Percentiles rank a stretch among this genome's conserved stretches.
phyloP scores from a whole-genome alignment of 2,113 vertebrate species.

The Tricholaema leucomelas region DNA sequence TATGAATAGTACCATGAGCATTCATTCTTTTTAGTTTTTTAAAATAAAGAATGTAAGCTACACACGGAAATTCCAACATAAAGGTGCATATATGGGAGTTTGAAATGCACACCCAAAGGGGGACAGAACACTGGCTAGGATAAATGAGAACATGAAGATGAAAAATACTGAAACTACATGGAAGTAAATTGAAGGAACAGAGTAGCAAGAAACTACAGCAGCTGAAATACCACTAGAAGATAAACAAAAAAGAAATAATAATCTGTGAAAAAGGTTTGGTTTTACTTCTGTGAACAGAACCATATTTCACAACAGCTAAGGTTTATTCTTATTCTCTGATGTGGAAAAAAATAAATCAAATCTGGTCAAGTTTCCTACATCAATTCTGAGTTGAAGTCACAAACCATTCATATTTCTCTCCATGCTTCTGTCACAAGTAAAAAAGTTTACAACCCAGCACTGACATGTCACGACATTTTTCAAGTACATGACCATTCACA shows the following conservation, averaged over 20 bases:
- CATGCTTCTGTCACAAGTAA: not conserved
- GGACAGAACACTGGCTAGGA: not conserved
- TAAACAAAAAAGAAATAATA: not conserved
- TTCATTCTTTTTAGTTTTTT: not conserved
- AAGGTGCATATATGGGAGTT: accelerated
- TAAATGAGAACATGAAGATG: not conserved
- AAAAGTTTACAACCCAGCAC: not conserved
- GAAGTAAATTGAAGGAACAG: not conserved
- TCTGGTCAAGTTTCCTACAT: not conserved
- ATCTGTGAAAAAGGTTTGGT: not conserved
- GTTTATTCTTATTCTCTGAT: not conserved
- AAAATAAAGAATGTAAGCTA: not conserved
- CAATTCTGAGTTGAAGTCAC: not conserved
- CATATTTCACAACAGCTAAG: not conserved
- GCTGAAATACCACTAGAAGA: not conserved
- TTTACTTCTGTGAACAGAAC: not conserved
- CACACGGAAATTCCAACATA: not conserved
- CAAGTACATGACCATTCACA: not conserved
- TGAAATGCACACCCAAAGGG: not conserved
- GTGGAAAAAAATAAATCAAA: not conserved
- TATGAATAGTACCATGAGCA: not conserved
- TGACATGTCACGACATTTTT: not conserved
- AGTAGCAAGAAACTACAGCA: not conserved
- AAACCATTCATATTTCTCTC: not conserved
- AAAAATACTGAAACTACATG: not conserved